These are phyloP conservation scores for zebrafish (Danio rerio) DNA, from an alignment of 2,113 vertebrate species.

Conservation along the genomic window GRCz12tu NC_133191.1:46481001-46481500, in stretches of 20 bases:
- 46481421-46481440: neutral
- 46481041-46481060: neutral
- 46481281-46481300: neutral
- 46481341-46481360: neutral
- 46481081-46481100: conserved; percentile 28
- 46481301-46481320: neutral
- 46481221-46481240: neutral
- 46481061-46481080: conserved; percentile 6
- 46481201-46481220: neutral
- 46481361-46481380: neutral
- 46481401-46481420: neutral
- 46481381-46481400: neutral
- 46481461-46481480: neutral
- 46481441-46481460: neutral
- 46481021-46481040: neutral
- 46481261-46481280: no score
- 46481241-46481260: neutral
- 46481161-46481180: neutral
- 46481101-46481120: conserved; percentile 25
- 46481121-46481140: neutral
- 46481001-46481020: neutral
- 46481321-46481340: neutral
- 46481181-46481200: neutral
- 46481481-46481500: neutral
- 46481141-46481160: neutral